A percentile compares a stretch with the other conserved stretches of the same genome.
Conservation (phyloP, 2,888 invertebrate genomes). For the Eilema depressum region DNA sequence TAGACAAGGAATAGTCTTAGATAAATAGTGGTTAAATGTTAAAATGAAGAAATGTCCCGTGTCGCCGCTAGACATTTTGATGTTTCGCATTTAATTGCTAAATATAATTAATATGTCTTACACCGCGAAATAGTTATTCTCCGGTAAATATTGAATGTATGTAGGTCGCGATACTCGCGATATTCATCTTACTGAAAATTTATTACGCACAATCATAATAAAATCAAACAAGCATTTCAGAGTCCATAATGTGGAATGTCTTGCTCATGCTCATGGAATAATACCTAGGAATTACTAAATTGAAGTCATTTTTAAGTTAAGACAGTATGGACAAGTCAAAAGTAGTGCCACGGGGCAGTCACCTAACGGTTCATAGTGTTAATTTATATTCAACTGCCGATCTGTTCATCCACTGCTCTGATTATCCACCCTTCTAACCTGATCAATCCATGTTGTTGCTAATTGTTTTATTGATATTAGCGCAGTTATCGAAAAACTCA, state of each 20-base stretch:
- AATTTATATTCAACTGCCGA: not conserved
- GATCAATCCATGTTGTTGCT: not conserved
- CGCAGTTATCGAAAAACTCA: no score
- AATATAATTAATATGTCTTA: slow-evolving; percentile 80
- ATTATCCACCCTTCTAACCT: not conserved
- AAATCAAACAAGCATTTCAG: not conserved
- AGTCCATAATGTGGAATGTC: not conserved
- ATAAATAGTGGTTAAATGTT: slow-evolving; percentile 71
- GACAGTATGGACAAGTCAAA: no score
- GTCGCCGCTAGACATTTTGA: slow-evolving; percentile 79
- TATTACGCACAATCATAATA: slow-evolving; percentile 1
- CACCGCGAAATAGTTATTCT: slow-evolving; percentile 64
- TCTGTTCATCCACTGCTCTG: not conserved
- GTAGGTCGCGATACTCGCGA: slow-evolving; percentile 47
- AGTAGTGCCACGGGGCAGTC: not conserved
- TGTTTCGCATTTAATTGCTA: slow-evolving; percentile 80
- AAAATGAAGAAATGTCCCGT: slow-evolving; percentile 76
- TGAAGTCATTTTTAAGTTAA: not conserved
- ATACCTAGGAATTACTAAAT: not conserved
- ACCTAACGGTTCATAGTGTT: not conserved
- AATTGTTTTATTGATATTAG: no score
- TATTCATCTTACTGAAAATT: slow-evolving; percentile 32
- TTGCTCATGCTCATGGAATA: not conserved
- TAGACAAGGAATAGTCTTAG: slow-evolving; percentile 69
- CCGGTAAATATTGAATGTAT: slow-evolving; percentile 65